Base-by-base conservation (phyloP, 2,113 vertebrate species). In the Actenoides lindsayi region DNA sequence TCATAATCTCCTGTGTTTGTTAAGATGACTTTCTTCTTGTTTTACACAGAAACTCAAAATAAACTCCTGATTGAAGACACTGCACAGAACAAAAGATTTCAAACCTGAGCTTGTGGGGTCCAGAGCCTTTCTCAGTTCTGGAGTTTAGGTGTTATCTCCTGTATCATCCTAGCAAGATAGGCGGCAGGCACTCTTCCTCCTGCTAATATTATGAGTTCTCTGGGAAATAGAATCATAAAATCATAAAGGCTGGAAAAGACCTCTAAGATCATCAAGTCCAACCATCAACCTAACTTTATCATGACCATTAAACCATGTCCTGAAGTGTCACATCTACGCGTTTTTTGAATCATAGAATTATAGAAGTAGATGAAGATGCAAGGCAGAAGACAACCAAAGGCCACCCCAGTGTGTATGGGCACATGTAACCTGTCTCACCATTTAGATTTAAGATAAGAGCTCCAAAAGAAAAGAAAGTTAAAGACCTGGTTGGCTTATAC, bases 11-110 rank as follows among this genome's bases (percentile, higher is more conserved):
- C 76, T 76, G 67, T 82, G 50, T 93, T 94, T 90, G 41, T 94
- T 93, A 78, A 68, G 63, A 89, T 83, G 74, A 94, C 80, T 96
- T 97, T 89, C 92, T 92, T 68, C 77, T 95, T 53, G n/a, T 53
- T 85, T 92, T 60, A 39, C 60, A 68, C 9, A 77, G 64, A 93
- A 95, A 87, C 79, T 94, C 82, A 87, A 70, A 96, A 93, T 70
- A 96, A 94, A 90, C 51, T 69, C 93, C 84, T 60, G 10, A 62
- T 89, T 87, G 67, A 89, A 94, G 81, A 80, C 31, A 37, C 33
- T 54, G 81, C 67, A 57, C 42, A 71, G 87, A 71, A 81, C 31
- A 79, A 84, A 89, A 82, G 15, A 59, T 51, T 75, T 75, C 35
- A 75, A 33, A 15, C 50, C 25, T 9, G 28, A 68, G 53, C 15